Conservation (phyloP, 2,797 vertebrate genomes). For the Cetoscarus ocellatus region DNA sequence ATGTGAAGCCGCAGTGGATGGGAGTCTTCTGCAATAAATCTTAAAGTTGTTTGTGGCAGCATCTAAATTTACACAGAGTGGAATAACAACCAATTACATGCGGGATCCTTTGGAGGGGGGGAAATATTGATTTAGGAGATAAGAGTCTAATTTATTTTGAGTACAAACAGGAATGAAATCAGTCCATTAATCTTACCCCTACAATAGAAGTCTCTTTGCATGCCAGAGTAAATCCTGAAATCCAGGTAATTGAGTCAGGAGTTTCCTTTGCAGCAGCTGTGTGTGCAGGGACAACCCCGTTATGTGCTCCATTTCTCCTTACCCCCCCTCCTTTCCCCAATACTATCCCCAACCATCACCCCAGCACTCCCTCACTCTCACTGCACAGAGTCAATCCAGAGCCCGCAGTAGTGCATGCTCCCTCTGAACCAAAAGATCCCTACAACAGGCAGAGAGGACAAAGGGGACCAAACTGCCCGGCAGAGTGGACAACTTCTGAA, state of each 20-base stretch:
- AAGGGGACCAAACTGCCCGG: constrained; percentile 37
- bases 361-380: constrained; percentile 66
- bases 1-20: constrained; percentile 68
- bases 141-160: constrained; percentile 45
- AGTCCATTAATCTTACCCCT: constrained; percentile 40
- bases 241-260: constrained; percentile 30
- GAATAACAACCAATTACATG: constrained; percentile 56
- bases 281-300: constrained; percentile 53
- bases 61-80: constrained; percentile 37
- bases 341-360: constrained; percentile 28
- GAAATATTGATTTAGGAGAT: constrained; percentile 45
- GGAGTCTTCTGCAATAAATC: constrained; percentile 62
- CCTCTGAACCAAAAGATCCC: constrained; percentile 60
- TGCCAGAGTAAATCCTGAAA: constrained; percentile 49
- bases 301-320: constrained; percentile 57
- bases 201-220: constrained; percentile 46
- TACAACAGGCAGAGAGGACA: constrained; percentile 55
- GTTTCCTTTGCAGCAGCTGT: constrained; percentile 50
- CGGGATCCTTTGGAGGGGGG: constrained; percentile 28
- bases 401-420: constrained; percentile 86
- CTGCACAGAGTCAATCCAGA: constrained; percentile 87
- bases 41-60: constrained; percentile 40
- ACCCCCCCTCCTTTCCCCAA: constrained; percentile 33
- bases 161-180: constrained; percentile 42
- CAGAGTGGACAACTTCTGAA: constrained; percentile 28